phyloP scores from a whole-genome alignment of 1,140 invertebrate genomes.

The Chionoecetes opilio region DNA sequence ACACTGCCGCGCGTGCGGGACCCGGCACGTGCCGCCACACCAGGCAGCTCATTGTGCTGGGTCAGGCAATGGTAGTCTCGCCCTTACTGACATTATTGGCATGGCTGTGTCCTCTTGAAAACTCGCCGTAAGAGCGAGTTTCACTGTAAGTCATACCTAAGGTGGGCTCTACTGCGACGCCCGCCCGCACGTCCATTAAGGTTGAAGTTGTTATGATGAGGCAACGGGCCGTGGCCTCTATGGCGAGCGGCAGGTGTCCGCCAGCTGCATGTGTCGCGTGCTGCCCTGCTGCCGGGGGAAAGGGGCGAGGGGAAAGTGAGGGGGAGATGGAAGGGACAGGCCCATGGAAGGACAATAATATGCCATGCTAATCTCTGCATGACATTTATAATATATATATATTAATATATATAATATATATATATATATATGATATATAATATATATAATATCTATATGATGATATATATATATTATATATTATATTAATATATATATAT shows the following conservation, averaged over 20 bases:
- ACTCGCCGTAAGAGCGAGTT: constrained; percentile 41
- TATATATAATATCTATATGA: constrained; percentile 25
- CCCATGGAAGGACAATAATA: not conserved
- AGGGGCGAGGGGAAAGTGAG: constrained; percentile 20
- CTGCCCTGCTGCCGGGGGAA: not conserved
- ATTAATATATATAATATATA: constrained; percentile 70
- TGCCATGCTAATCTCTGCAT: not conserved
- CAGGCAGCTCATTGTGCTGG: not conserved
- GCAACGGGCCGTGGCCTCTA: not conserved
- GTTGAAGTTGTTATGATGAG: not conserved
- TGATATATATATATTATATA: constrained; percentile 65
- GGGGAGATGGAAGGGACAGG: constrained; percentile 11
- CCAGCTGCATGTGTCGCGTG: constrained; percentile 55
- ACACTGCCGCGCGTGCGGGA: constrained; percentile 56
- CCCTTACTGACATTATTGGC: constrained; percentile 50
- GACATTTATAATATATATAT: constrained; percentile 54
- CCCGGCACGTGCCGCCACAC: constrained; percentile 51
- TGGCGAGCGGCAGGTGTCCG: constrained; percentile 48
- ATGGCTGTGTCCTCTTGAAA: not conserved
- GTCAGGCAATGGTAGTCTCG: not conserved
- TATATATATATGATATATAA: constrained; percentile 66
- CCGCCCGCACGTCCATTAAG: constrained; percentile 35
- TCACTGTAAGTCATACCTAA: not conserved
- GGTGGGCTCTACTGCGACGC: not conserved
- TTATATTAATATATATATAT: constrained; percentile 33